Evolutionary conservation across 1,140 invertebrate genomes (phyloP).

Genomic region (Drosophila sp.): DNA sequence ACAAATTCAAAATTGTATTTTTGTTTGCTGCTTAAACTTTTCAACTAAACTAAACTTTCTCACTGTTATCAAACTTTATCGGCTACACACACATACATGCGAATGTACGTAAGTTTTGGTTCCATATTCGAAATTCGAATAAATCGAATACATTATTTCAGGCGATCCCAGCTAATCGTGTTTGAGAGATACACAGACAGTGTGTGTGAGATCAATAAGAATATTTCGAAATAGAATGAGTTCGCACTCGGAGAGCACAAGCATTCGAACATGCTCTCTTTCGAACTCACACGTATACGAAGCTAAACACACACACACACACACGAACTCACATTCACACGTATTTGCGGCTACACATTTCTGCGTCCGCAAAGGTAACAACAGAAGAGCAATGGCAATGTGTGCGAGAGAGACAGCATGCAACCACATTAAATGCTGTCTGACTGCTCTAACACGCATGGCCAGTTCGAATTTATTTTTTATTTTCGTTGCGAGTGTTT

Average conservation of each 20-base stretch:
- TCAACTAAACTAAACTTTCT: conserved; percentile 33
- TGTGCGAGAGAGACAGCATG: conserved; percentile 55
- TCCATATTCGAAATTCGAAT: conserved; percentile 48
- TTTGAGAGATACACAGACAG: conserved; percentile 51
- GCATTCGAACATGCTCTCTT: conserved; percentile 64
- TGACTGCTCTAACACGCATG: conserved; percentile 54
- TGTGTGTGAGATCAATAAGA: conserved; percentile 73
- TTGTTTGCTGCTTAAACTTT: conserved; percentile 15
- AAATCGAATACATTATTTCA: conserved; percentile 1
- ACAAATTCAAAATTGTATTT: conserved; percentile 3
- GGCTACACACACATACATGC: conserved; percentile 8
- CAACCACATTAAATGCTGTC: conserved; percentile 45
- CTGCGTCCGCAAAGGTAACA: conserved; percentile 73
- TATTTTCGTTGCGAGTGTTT: conserved; percentile 52
- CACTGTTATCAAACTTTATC: conserved; percentile 47
- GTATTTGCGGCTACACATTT: conserved; percentile 65
- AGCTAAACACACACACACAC: conserved; percentile 40
- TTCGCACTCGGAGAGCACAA: conserved; percentile 38
- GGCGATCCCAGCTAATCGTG: conserved; percentile 33
- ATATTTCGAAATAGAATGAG: conserved; percentile 48
- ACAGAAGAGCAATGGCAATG: conserved; percentile 6
- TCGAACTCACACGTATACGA: conserved; percentile 60
- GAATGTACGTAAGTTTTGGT: not conserved
- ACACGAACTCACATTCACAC: conserved; percentile 24
- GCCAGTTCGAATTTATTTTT: conserved; percentile 51